A percentile compares a stretch with the other conserved stretches of the same genome.
These are phyloP conservation scores for Brienomyrus longianalis DNA, from an alignment of 2,113 vertebrate genomes.

Conservation along the genomic window DNA sequence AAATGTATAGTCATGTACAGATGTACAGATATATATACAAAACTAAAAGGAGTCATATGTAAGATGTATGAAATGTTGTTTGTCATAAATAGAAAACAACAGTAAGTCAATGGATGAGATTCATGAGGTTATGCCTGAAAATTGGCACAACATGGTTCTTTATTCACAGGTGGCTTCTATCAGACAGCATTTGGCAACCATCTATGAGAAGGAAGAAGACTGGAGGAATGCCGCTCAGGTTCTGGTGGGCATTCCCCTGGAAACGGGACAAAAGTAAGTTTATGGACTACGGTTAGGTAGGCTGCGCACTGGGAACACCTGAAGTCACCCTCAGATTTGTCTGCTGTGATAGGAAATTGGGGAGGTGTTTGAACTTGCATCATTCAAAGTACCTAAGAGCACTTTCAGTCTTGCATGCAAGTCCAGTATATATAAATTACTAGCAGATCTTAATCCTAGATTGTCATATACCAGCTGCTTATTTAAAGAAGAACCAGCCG, in stretches of 20 bases:
- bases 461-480: neutral
- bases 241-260: conserved; percentile 92
- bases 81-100: neutral
- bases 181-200: conserved; percentile 95
- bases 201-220: conserved; percentile 96
- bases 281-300: neutral
- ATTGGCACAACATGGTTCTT: neutral
- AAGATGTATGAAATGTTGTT: neutral
- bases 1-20: neutral
- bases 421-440: neutral
- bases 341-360: neutral
- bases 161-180: conserved; percentile 84
- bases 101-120: neutral
- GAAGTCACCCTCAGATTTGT: neutral
- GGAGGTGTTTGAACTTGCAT: neutral
- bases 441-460: neutral
- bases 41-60: neutral
- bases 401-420: neutral
- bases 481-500: neutral
- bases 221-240: conserved; percentile 98
- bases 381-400: neutral
- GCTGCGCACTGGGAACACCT: neutral
- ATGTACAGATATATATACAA: neutral
- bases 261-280: conserved; percentile 89
- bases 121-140: neutral